Base-by-base conservation (phyloP, 1,140 invertebrate genomes). In the Orchesella cincta region DNA sequence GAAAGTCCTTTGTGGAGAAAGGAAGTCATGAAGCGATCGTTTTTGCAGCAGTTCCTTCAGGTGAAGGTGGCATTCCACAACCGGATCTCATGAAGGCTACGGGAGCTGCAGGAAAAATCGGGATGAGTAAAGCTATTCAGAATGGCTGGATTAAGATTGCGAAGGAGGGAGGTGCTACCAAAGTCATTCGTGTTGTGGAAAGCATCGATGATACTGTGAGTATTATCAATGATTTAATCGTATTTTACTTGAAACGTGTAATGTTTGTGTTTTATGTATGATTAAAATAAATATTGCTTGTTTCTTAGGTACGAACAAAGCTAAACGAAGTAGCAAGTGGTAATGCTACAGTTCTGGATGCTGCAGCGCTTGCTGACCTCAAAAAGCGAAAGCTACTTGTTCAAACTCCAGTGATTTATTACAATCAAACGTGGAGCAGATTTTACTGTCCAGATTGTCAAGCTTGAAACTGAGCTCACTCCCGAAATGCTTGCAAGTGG, bases 61-160 rank as follows among this genome's bases (percentile, higher is more conserved):
- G 77, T 8, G 87, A 89, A 1, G 87, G 89, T 76, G 96, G 96
- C 33, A 92, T 96, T 75, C 5, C 86, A 0, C 93, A 97, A 85
- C 84, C 90, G 0, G 91, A 95, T 81, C 85, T 99, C 28, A 93
- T 96, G 90, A 82, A 90, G 88, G 86, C 92, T 85, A 87, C 86
- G 71, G 84, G 90, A 31, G 90, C 93, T 36, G 96, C 95, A 89
- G 94, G 92, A 26, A 98, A 98, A 87, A 90, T 99, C 76, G 98
- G 98, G 31, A 95, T 98, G 83, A 95, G 94, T 77, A 99, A 99
- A 89, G 98, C 98, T 3, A 93, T 99, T 90, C 91, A 92, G 12
- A 89, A 91, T 76, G 93, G 94, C n/a, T 99, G 97, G 98, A 92
- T 99, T 76, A 81, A 87, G 67, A 87, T 97, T 35, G 94, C 97